phyloP scores from a whole-genome alignment of 1,140 invertebrate genomes.

The Saxidomus purpurata region DNA sequence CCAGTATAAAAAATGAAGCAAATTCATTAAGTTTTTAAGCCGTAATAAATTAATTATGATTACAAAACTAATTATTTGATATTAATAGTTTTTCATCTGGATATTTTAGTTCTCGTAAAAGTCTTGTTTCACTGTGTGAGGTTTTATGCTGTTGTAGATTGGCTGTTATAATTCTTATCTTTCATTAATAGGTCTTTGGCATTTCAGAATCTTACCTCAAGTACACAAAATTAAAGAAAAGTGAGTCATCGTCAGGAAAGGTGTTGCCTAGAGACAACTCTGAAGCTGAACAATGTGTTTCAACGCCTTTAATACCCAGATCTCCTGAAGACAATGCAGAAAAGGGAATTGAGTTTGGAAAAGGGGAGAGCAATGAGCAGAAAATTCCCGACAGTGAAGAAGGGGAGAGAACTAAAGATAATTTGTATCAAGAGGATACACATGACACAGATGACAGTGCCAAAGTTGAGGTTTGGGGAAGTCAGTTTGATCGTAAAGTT shows the following conservation, averaged over 20 bases:
- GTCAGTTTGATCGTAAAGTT: slow-evolving; percentile 70
- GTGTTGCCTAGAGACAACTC: background rate
- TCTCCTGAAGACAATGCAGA: background rate
- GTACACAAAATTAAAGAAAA: slow-evolving; percentile 29
- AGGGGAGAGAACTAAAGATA: background rate
- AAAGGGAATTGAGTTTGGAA: background rate
- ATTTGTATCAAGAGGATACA: background rate
- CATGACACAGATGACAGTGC: background rate
- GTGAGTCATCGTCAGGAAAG: background rate
- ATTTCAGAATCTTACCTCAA: slow-evolving; percentile 28
- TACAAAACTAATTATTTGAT: too few relatives aligned
- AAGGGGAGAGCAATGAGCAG: background rate
- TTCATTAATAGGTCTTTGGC: too few relatives aligned
- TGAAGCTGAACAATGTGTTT: background rate
- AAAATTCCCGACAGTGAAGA: background rate
- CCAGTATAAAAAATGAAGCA: too few relatives aligned
- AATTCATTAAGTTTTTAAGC: too few relatives aligned
- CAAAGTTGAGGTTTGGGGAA: slow-evolving; percentile 66
- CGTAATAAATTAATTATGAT: too few relatives aligned
- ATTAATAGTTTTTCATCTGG: too few relatives aligned
- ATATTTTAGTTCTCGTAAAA: too few relatives aligned
- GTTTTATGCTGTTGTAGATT: too few relatives aligned
- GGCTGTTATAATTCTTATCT: too few relatives aligned
- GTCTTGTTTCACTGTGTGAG: too few relatives aligned
- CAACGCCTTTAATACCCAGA: background rate